Evolutionary conservation across 2,113 vertebrate genomes (phyloP).

Genomic region (Oryzias javanicus): DNA sequence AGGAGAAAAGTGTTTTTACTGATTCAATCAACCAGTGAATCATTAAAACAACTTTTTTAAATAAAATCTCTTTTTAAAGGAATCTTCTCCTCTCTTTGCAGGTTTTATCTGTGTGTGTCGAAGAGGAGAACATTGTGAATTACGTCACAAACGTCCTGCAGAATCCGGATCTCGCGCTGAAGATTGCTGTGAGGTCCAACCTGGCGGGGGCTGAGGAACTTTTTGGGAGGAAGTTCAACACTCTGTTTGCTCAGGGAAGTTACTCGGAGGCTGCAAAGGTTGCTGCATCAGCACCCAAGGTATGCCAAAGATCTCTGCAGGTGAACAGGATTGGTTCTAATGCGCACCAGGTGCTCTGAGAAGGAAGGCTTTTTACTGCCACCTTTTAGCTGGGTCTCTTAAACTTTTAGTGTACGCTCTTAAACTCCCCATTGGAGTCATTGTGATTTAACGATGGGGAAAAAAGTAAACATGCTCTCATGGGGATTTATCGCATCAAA

Average conservation of each 20-base stretch:
- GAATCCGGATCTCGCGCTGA: slow-evolving; percentile 88
- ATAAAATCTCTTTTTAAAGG: too few relatives aligned
- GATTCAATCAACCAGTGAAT: background rate
- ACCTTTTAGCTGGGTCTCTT: background rate
- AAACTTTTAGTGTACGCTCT: background rate
- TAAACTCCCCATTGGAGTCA: background rate
- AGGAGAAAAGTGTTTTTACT: background rate
- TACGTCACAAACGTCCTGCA: slow-evolving; percentile 88
- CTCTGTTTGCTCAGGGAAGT: slow-evolving; percentile 86
- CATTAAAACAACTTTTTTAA: too few relatives aligned
- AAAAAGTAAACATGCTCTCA: background rate
- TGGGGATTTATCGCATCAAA: background rate
- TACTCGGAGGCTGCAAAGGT: slow-evolving; percentile 91
- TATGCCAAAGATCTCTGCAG: slow-evolving; percentile 36
- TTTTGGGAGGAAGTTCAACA: slow-evolving; percentile 88
- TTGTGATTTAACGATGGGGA: background rate
- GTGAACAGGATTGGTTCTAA: background rate
- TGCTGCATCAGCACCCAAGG: slow-evolving; percentile 90
- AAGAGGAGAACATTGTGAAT: slow-evolving; percentile 94
- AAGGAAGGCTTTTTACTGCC: background rate
- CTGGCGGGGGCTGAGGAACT: slow-evolving; percentile 90
- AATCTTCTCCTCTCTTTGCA: slow-evolving; percentile 35
- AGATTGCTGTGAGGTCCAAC: slow-evolving; percentile 88
- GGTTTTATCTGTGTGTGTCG: slow-evolving; percentile 92
- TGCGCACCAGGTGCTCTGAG: background rate